Percentiles rank a stretch among this genome's conserved stretches.
phyloP scores from a whole-genome alignment of 2,113 vertebrate genomes.

The Chionomys nivalis region DNA sequence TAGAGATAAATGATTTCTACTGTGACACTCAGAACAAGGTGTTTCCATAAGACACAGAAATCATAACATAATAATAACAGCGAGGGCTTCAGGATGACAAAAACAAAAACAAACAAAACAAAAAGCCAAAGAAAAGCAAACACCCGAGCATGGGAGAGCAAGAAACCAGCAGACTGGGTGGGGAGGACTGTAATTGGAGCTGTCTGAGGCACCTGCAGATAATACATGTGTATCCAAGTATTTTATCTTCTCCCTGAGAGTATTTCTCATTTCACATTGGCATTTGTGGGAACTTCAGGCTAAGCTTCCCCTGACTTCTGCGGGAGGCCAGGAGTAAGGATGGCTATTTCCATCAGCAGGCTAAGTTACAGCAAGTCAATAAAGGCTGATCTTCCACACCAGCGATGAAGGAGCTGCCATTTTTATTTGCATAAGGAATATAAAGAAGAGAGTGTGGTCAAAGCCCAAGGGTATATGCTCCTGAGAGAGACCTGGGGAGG shows the following conservation, averaged over 20 bases:
- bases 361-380: background rate
- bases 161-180: background rate
- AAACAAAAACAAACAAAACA: background rate
- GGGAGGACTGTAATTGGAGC: background rate
- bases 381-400: background rate
- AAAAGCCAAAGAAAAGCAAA: background rate
- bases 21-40: conserved; percentile 36
- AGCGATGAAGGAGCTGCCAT: background rate
- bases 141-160: background rate
- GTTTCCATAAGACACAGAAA: background rate
- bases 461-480: background rate
- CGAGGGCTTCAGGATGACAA: conserved; percentile 58
- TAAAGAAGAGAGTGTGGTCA: background rate
- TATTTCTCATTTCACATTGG: conserved; percentile 15
- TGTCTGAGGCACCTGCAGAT: fast-evolving
- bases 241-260: background rate
- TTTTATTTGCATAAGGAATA: conserved; percentile 11
- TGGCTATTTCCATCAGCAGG: background rate
- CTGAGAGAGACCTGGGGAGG: background rate
- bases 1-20: conserved; percentile 63
- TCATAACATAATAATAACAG: background rate
- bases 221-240: background rate
- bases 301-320: background rate
- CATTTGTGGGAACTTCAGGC: conserved; percentile 8
- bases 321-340: fast-evolving